Percentiles rank a stretch among this genome's conserved stretches.
Conservation (phyloP, 2,888 invertebrate species). For the Amiota minor region DNA sequence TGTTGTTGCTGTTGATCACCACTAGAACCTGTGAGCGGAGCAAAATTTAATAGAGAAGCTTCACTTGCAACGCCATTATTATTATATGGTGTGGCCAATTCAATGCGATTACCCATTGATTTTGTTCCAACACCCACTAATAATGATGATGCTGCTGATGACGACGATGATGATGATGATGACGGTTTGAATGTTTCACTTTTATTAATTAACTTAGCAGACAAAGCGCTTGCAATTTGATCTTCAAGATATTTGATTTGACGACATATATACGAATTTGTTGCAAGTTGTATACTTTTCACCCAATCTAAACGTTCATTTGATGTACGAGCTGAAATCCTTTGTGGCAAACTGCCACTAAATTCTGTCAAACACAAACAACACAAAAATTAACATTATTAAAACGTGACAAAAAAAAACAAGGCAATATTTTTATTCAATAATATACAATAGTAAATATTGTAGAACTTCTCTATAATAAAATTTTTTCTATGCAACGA, state of each 20-base stretch:
- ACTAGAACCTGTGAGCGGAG: constrained; percentile 10
- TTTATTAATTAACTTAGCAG: neutral
- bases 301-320: constrained; percentile 90
- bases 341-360: constrained; percentile 86
- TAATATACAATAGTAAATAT: neutral
- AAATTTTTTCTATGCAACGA: no score
- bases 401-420: neutral
- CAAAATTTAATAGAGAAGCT: constrained; percentile 61
- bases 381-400: constrained; percentile 36
- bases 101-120: constrained; percentile 71
- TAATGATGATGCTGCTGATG: neutral
- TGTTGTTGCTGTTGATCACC: constrained; percentile 13
- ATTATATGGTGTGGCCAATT: constrained; percentile 77
- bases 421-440: neutral
- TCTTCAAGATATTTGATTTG: constrained; percentile 78
- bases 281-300: constrained; percentile 86
- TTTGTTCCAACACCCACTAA: neutral
- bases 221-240: constrained; percentile 73
- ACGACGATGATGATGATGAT: neutral
- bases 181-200: neutral
- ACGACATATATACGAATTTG: constrained; percentile 86
- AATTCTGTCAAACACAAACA: constrained; percentile 77
- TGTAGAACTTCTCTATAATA: neutral
- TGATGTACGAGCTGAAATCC: constrained; percentile 85
- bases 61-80: constrained; percentile 75